Evolutionary conservation across 1,140 invertebrate species (phyloP).

Genomic region (Drosophila murphyi): DNA sequence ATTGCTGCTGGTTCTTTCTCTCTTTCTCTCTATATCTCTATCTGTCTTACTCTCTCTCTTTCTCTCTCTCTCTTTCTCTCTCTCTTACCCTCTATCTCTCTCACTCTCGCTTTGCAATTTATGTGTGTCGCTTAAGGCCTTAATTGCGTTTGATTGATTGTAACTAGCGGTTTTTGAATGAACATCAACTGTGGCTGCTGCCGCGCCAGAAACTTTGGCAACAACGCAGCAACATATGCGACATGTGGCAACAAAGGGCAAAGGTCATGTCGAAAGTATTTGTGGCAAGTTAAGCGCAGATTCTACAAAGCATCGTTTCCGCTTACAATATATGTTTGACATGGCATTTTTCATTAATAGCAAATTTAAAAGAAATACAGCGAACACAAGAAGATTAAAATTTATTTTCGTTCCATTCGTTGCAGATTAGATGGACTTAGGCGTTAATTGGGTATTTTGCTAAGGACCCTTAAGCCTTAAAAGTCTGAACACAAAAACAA

Average conservation of each 20-base stretch:
- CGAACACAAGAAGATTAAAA: too few relatives aligned
- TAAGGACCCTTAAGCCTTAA: too few relatives aligned
- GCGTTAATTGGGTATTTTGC: too few relatives aligned
- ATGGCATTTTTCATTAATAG: too few relatives aligned
- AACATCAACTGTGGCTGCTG: conserved; percentile 19
- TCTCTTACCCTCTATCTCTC: neutral
- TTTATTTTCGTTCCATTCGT: too few relatives aligned
- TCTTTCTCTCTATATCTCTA: neutral
- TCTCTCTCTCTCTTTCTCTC: neutral
- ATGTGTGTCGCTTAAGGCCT: conserved; percentile 58
- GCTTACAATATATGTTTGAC: neutral
- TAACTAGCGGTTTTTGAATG: conserved; percentile 62
- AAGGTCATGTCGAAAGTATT: neutral
- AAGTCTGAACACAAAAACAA: too few relatives aligned
- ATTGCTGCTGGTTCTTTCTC: conserved; percentile 53
- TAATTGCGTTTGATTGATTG: conserved; percentile 78
- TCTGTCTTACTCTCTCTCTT: neutral
- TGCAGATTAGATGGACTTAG: too few relatives aligned
- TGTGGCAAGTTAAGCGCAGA: neutral
- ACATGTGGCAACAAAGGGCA: neutral
- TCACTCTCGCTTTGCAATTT: neutral
- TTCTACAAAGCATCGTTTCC: neutral
- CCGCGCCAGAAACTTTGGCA: neutral
- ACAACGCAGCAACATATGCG: neutral
- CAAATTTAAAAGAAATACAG: too few relatives aligned